Base-by-base conservation (phyloP, 2,113 vertebrate genomes). In the Entomyzon cyanotis region DNA sequence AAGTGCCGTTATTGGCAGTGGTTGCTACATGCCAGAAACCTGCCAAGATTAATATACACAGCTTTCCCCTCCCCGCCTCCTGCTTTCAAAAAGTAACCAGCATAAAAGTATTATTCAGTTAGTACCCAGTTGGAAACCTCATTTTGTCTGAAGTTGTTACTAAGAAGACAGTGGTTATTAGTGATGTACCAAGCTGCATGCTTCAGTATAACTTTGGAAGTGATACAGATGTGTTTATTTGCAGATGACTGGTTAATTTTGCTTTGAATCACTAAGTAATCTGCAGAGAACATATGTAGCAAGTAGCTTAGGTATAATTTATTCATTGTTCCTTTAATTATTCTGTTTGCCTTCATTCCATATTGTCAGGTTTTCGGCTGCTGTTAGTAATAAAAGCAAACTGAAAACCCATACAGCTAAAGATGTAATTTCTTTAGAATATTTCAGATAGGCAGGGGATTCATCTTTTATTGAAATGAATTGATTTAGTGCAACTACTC, bases 171-270 rank as follows among this genome's bases (percentile, higher is more conserved):
- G 62, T 39, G 16, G 23, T 90, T 93, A 62, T 82, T 92, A 70
- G 37, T 27, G 69, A 71, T n/a, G 56, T 74, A 71, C 56, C 2
- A 6, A 78, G 52, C 62, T 86, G 49, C 2, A 0, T 59, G 30
- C 52, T 93, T 84, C 46, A 64, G 53, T 53, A 14, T n/a, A 67
- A 80, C 70, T 92, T 60, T 92, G 60, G 70, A 89, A 90, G 71
- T 33, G 0, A n/a, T 84, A 69, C 71, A 81, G 56, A 84, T 78
- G 60, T 78, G 73, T 76, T 75, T 71, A 30, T 88, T 92, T 93
- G 50, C 86, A 96, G 64, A 47, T 71, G 93, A 70, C 83, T 95
- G 74, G 58, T 65, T 95, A 68, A 84, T 87, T 92, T 95, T 95
- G 71, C 73, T 91, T 65, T 89, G 85, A 84, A 60, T 94, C 68